Evolutionary conservation across 1,140 invertebrate genomes (phyloP).

Genomic region (Trachelipus rathkii): DNA sequence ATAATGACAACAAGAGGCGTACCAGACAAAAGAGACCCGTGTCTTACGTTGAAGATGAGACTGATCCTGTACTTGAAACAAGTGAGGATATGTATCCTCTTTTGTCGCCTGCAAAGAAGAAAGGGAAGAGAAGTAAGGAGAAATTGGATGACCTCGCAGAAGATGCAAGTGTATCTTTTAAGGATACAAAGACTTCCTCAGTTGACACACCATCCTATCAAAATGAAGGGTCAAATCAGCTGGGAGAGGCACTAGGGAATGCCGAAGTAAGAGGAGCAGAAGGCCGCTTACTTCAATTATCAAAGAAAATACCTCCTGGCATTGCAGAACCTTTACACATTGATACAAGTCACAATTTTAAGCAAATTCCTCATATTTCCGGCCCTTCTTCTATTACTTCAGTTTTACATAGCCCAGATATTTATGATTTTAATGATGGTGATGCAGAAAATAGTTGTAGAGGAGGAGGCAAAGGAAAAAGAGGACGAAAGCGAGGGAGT

Average conservation of each 20-base stretch:
- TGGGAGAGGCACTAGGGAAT: neutral
- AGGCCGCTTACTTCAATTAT: neutral
- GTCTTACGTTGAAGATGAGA: slow-evolving; percentile 44
- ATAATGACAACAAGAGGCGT: slow-evolving; percentile 33
- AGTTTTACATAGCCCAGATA: slow-evolving; percentile 35
- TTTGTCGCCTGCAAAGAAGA: slow-evolving; percentile 35
- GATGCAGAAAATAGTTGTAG: slow-evolving; percentile 35
- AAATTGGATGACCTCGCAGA: neutral
- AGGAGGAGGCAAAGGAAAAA: slow-evolving; percentile 29
- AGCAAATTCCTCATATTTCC: slow-evolving; percentile 29
- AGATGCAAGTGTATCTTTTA: neutral
- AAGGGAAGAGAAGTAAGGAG: slow-evolving; percentile 36
- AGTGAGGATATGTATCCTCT: slow-evolving; percentile 38
- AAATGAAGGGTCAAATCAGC: neutral
- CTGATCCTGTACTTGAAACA: slow-evolving; percentile 44
- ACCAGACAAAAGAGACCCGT: slow-evolving; percentile 41
- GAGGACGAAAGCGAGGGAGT: slow-evolving; percentile 39
- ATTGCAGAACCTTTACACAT: slow-evolving; percentile 35
- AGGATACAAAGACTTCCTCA: neutral
- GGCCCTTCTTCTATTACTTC: slow-evolving; percentile 32
- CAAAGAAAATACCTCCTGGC: neutral
- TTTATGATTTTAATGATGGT: slow-evolving; percentile 44
- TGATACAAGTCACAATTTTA: slow-evolving; percentile 25
- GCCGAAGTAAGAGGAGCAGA: neutral
- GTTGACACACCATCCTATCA: neutral